These are phyloP conservation scores for Eolophus roseicapilla DNA, from an alignment of 2,113 vertebrate species.

Conservation along the genomic window DNA sequence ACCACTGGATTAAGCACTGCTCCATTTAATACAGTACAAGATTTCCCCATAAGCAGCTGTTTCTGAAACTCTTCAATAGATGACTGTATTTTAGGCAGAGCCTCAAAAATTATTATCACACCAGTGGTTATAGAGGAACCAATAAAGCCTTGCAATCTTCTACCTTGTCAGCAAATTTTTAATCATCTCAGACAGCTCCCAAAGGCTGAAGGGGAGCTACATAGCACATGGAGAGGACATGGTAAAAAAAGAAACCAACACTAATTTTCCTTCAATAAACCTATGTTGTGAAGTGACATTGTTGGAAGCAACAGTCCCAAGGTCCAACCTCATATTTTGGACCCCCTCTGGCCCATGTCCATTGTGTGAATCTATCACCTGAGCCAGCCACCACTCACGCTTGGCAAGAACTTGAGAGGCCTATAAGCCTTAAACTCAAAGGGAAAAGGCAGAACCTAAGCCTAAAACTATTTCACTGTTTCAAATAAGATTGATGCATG, in stretches of 20 bases:
- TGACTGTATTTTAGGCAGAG: neutral
- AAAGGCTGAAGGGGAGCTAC: neutral
- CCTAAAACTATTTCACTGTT: neutral
- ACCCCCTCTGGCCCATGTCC: neutral
- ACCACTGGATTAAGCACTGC: neutral
- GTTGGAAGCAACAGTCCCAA: neutral
- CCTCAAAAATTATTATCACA: neutral
- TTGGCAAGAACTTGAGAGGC: neutral
- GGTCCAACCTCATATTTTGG: neutral
- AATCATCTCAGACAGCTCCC: neutral
- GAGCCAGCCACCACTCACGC: neutral
- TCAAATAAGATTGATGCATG: neutral
- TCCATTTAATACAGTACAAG: neutral
- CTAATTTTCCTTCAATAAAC: neutral
- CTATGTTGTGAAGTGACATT: neutral
- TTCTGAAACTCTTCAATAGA: neutral
- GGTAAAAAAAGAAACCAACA: neutral
- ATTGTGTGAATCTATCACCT: neutral
- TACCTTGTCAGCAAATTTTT: neutral
- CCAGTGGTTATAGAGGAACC: neutral
- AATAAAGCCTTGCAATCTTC: neutral
- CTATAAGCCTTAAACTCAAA: neutral
- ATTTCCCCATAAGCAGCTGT: neutral
- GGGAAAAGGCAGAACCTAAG: neutral
- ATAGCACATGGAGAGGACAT: neutral